Percentiles rank a stretch among this genome's conserved stretches.
Evolutionary conservation across 2,797 vertebrate species (phyloP).

Genomic region (Gambelia wislizenii): DNA sequence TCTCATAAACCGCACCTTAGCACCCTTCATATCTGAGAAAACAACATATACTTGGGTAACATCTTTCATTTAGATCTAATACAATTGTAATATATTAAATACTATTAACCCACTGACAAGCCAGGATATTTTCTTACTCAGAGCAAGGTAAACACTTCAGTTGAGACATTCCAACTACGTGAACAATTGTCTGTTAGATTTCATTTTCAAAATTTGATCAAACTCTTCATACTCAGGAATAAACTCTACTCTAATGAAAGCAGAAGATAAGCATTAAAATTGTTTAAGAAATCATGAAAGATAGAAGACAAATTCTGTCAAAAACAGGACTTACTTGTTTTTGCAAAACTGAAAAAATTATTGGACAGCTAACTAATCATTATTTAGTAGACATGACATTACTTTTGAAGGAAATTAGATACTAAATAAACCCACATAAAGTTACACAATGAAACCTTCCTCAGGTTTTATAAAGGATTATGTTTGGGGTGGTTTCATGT

Average conservation of each 20-base stretch:
- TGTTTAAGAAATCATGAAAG: background rate
- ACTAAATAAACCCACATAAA: conserved; percentile 6
- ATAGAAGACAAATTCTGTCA: conserved; percentile 29
- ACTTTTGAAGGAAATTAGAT: conserved; percentile 19
- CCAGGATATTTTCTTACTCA: background rate
- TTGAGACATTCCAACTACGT: background rate
- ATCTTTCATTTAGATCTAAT: background rate
- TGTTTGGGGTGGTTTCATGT: conserved; percentile 7
- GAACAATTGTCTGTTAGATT: background rate
- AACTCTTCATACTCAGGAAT: background rate
- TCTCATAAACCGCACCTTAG: background rate
- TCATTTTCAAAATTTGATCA: conserved; percentile 38
- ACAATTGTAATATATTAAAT: background rate
- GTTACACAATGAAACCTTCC: conserved; percentile 7
- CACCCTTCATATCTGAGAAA: background rate
- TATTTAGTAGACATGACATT: conserved; percentile 11
- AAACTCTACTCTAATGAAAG: conserved; percentile 32
- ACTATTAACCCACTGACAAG: background rate
- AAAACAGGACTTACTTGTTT: conserved; percentile 14
- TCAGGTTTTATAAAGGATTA: conserved; percentile 3
- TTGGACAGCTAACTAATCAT: conserved; percentile 28
- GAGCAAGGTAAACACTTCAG: background rate
- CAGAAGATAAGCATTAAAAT: conserved; percentile 15
- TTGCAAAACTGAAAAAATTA: background rate
- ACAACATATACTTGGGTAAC: background rate